Base-by-base conservation (phyloP, 2,797 vertebrate species). In the Setipinna tenuifilis region DNA sequence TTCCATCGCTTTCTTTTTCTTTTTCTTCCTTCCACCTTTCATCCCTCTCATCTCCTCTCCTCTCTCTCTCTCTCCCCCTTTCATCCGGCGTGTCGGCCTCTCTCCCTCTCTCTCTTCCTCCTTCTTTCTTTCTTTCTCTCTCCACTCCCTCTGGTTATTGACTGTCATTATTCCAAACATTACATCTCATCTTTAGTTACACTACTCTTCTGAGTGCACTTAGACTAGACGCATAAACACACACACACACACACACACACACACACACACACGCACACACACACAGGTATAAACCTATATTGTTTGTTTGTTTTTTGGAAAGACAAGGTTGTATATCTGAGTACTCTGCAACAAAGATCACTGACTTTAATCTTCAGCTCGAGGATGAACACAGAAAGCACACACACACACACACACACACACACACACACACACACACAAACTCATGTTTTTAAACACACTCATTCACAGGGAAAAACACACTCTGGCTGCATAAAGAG, bases 201-300 rank as follows among this genome's bases (percentile, higher is more conserved):
- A 75, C 4, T 12, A 75, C 28, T 35, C 68, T 10, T 17, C 68
- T 75, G 23, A 65, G 62, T 65, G 68, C 68, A 75, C 68, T 75
- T 41, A 75, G 28, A 75, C 28, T 35, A 41, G 14, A 75, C 58
- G 12, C 58, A 75, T 23, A 28, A 23, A 75, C 31, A 75, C 31
- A 75, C 68, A 41, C 68, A 75, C 68, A 75, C 68, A 75, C 68
- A 75, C 68, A 35, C 68, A 71, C 65, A 71, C 65, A 71, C 68
- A 71, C 68, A 31, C 68, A 35, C 68, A 35, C 58, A 61, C 58
- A 54, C 65, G 35, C 28, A 31, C 28, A 35, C 65, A 71, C 28
- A 65, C 10, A 68, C 62, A 68, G 23, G 28, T 14, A 68, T 14
- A 68, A 1, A 12, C 28, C 9, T 14, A 65, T 68, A 35, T 75